Conservation (phyloP, 2,797 vertebrate species). For the Cyprinodon diabolis region DNA sequence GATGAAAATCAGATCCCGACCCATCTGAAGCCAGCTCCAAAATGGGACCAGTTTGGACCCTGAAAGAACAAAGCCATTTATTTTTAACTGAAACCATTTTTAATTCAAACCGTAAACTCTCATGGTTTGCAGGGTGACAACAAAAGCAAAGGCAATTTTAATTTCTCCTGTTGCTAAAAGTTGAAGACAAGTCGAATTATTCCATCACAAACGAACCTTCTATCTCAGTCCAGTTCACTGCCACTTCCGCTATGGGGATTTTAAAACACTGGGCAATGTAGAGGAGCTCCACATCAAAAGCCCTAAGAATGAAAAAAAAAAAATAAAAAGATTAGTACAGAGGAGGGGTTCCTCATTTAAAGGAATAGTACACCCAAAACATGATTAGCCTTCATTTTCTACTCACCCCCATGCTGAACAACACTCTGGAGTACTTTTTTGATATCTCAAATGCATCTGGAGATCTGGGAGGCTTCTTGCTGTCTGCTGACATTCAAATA, state of each 20-base stretch:
- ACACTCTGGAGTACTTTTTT: too few relatives aligned
- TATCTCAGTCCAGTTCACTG: slow-evolving; percentile 99
- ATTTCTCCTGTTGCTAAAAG: too few relatives aligned
- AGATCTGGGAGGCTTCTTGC: too few relatives aligned
- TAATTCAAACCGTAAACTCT: not conserved
- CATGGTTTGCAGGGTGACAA: not conserved
- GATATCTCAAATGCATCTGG: too few relatives aligned
- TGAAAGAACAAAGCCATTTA: slow-evolving; percentile 66
- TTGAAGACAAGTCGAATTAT: slow-evolving; percentile 11
- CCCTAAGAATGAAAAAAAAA: slow-evolving; percentile 80
- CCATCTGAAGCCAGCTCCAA: slow-evolving; percentile 99
- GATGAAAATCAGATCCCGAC: slow-evolving; percentile 93
- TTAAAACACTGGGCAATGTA: slow-evolving; percentile 92
- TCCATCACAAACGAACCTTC: slow-evolving; percentile 83
- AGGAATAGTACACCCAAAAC: too few relatives aligned
- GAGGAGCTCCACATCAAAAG: slow-evolving; percentile 96
- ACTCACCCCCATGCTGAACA: too few relatives aligned
- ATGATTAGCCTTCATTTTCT: too few relatives aligned
- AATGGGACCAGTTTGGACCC: slow-evolving; percentile 97
- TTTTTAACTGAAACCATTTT: slow-evolving; percentile 11
- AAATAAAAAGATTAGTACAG: not conserved
- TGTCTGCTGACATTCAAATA: too few relatives aligned
- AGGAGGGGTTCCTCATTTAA: slow-evolving; percentile 12
- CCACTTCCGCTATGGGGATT: slow-evolving; percentile 95
- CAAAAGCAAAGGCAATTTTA: not conserved